Evolutionary conservation across 2,113 vertebrate species (phyloP), one percentile per base, ranked within the genome.

Genomic region (Plestiodon gilberti): DNA sequence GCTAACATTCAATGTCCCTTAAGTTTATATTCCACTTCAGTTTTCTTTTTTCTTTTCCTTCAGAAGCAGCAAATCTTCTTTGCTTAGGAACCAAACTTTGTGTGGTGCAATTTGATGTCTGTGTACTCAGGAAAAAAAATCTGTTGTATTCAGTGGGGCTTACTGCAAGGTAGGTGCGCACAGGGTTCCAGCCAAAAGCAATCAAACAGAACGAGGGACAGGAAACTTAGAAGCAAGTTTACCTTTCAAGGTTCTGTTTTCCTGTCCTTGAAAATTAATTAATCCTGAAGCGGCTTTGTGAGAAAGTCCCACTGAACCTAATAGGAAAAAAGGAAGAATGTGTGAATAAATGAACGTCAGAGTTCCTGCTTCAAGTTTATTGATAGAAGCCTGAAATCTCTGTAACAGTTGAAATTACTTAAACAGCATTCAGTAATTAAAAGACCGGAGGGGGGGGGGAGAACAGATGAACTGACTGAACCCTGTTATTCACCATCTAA

Each of bases 231-330:
- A 81, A 55, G 28, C 48, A n/a, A 62, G 9, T 77, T 87, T 81
- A 59, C 76, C 52, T 65, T 71, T 69, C 43, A 87, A 74, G 17
- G 40, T 75, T 65, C 33, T 64, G 8, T 28, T 13, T 64, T 59
- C 38, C 33, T 64, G n/a, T 20, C n/a, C 85, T 86, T 86, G 65
- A 81, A 79, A 80, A 80, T 81, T 74, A 86, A 86, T 85, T 85
- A 78, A 40, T n/a, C 2, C 52, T 78, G 65, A 70, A 69, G 78
- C 23, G n/a, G 35, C 22, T 78, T 85, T 71, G 52, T 71, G 65
- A 70, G 57, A 30, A n/a, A 75, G 65, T 70, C 65, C 64, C 20
- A 38, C 23, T 78, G 62, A 85, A 78, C 52, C 62, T 69, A 40
- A 79, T 59, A 55, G 64, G 33, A 28, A 40, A 14, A 22, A 55